These are phyloP conservation scores for Achroia grisella DNA, from an alignment of 1,140 invertebrate genomes.

Conservation along the genomic window DNA sequence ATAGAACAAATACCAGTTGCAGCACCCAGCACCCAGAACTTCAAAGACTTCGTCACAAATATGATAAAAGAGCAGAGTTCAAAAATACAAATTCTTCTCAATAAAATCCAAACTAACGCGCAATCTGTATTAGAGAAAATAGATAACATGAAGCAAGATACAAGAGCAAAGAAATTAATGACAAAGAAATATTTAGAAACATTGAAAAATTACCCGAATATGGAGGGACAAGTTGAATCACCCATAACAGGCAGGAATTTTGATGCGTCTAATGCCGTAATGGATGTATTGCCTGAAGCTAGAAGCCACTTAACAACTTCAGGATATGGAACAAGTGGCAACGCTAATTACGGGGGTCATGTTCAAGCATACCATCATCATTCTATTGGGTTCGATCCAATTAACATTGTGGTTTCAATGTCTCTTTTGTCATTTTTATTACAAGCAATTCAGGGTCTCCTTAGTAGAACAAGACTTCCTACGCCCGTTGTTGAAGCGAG, in stretches of 20 bases:
- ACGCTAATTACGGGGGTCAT: conserved; percentile 23
- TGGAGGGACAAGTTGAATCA: conserved; percentile 40
- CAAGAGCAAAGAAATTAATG: conserved; percentile 23
- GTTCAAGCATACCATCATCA: conserved; percentile 62
- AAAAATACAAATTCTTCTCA: conserved; percentile 43
- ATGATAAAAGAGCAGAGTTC: conserved; percentile 52
- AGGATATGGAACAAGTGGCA: conserved; percentile 41
- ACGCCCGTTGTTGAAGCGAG: conserved; percentile 55
- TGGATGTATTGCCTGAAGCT: conserved; percentile 12
- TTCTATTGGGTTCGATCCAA: conserved; percentile 66
- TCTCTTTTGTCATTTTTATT: conserved; percentile 64
- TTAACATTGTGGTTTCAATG: conserved; percentile 69
- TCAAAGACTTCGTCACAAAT: conserved; percentile 50
- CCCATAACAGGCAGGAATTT: conserved; percentile 24
- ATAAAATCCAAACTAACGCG: conserved; percentile 54
- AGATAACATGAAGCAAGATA: conserved; percentile 31
- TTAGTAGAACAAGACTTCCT: conserved; percentile 44
- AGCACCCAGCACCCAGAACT: conserved; percentile 31
- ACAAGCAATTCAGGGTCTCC: conserved; percentile 60
- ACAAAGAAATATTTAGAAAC: conserved; percentile 11
- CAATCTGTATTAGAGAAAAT: conserved; percentile 45
- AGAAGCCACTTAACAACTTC: conserved; percentile 48
- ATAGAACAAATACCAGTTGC: conserved; percentile 13
- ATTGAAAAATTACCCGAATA: conserved; percentile 16
- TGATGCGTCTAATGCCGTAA: conserved; percentile 10